phyloP scores from a whole-genome alignment of 2,888 invertebrate genomes.

The Netelia virgata region DNA sequence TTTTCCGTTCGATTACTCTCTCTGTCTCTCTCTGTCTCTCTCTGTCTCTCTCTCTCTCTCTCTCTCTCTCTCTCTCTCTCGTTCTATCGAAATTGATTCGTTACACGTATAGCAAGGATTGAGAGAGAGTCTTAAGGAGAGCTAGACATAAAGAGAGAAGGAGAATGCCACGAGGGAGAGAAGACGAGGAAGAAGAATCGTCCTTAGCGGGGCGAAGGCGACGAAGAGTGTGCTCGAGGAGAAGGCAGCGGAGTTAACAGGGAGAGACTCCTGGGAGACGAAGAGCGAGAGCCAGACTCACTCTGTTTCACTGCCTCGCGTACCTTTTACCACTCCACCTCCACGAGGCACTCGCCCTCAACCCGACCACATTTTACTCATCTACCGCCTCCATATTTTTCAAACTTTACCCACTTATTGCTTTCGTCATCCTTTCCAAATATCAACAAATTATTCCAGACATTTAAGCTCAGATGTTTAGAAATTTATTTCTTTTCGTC shows the following conservation, averaged over 20 bases:
- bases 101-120: constrained; percentile 72
- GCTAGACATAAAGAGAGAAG: constrained; percentile 55
- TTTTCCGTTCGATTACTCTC: constrained; percentile 40
- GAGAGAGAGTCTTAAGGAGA: constrained; percentile 58
- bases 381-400: background rate
- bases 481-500: too few relatives aligned
- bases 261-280: constrained; percentile 9
- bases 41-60: constrained; percentile 35
- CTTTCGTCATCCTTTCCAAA: background rate
- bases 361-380: background rate
- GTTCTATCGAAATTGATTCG: constrained; percentile 79
- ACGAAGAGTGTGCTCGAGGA: constrained; percentile 12
- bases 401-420: background rate
- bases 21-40: too few relatives aligned
- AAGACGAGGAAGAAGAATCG: constrained; percentile 58
- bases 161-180: constrained; percentile 12
- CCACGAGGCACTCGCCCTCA: background rate
- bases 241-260: background rate
- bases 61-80: constrained; percentile 38
- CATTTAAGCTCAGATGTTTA: too few relatives aligned
- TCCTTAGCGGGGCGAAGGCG: constrained; percentile 42
- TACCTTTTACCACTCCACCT: background rate
- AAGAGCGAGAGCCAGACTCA: constrained; percentile 14
- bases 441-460: background rate
- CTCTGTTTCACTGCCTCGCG: constrained; percentile 3